Percentiles rank a stretch among this genome's conserved stretches.
These are phyloP conservation scores for Pteropus rufus DNA, from an alignment of 2,797 vertebrate species.

Conservation along the genomic window DNA sequence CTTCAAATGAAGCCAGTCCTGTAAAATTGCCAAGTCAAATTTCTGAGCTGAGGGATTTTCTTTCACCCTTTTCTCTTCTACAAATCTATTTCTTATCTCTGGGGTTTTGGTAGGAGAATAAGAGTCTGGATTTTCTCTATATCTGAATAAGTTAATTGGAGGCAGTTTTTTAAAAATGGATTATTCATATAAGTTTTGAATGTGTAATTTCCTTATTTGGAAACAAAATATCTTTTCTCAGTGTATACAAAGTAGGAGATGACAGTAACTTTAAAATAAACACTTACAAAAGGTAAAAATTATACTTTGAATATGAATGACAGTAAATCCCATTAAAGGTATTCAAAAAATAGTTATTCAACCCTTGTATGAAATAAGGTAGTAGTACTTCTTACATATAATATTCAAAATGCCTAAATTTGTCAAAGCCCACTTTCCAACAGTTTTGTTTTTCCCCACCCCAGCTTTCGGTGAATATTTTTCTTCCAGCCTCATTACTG, in stretches of 20 bases:
- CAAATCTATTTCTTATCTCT: not conserved
- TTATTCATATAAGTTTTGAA: not conserved
- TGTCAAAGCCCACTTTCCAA: not conserved
- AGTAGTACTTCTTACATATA: not conserved
- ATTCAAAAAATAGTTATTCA: not conserved
- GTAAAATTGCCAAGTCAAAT: not conserved
- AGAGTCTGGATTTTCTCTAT: not conserved
- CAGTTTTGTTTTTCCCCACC: not conserved
- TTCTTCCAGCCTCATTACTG: not conserved
- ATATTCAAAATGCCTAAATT: not conserved
- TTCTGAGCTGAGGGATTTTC: not conserved
- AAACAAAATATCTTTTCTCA: not conserved
- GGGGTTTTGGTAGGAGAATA: not conserved
- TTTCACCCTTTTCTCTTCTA: not conserved
- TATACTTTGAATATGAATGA: not conserved
- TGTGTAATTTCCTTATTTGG: not conserved
- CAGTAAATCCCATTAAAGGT: not conserved
- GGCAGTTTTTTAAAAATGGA: not conserved
- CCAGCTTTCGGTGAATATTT: not conserved
- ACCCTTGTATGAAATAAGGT: not conserved
- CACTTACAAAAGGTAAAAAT: constrained; percentile 3
- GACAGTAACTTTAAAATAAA: constrained; percentile 4
- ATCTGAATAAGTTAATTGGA: not conserved
- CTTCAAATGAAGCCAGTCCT: not conserved
- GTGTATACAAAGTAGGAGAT: not conserved